Base-by-base conservation (phyloP, 2,113 vertebrate genomes). In the Actenoides lindsayi region DNA sequence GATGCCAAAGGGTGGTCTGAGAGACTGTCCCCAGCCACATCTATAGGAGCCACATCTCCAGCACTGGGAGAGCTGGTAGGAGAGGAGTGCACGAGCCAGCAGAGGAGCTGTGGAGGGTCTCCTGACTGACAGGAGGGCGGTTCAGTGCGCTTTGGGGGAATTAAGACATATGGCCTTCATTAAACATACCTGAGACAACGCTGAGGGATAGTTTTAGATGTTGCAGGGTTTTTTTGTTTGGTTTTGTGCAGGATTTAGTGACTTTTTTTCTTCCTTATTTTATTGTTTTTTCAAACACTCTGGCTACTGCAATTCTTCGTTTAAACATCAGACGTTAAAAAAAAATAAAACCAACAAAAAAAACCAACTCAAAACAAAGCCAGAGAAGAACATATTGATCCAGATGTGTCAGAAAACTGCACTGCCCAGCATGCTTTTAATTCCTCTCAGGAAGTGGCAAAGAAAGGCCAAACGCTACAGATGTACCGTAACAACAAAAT, bases 141-240 rank as follows among this genome's bases (percentile, higher is more conserved):
- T 20, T 20, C 89, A 91, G n/a, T 78, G 67, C 41, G 68, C 73
- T 92, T 89, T 87, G 65, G 70, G 80, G 87, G 89, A 96, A 12
- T 85, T 73, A 93, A 95, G 70, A 91, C 65, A 89, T 69, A 89
- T 56, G 70, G 88, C 70, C 79, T 83, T 41, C 39, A 41, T 41
- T 41, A 41, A 41, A 41, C 39, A 41, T 41, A 41, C 39, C 39
- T 41, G 35, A 87, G 69, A 89, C 65, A 92, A 87, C 25, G 51
- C 51, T 5, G 4, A 89, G 76, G 10, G 50, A 27, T 91, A 78
- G 53, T 78, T 78, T 92, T 68, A 28, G 65, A 63, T 23, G 62
- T 82, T 65, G 10, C 39, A 41, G 39, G 39, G 39, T 41, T 41
- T 41, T 41, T 9, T 41, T 41, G 44, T 24, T 73, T 64, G 51